Conservation (phyloP, 1,140 invertebrate species). For the Anthonomus grandis region DNA sequence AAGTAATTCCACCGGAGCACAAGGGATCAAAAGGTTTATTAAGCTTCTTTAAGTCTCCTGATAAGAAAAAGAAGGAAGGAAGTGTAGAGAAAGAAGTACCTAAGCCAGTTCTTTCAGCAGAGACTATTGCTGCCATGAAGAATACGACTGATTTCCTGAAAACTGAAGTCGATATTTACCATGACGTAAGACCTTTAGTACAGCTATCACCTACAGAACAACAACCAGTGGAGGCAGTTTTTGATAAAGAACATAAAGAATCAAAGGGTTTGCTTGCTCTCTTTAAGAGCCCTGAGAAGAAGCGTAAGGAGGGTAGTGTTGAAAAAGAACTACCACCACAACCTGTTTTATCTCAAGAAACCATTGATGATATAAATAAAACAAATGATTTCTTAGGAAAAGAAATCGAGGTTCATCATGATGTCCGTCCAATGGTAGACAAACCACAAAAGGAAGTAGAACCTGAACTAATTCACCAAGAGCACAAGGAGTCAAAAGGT, state of each 20-base stretch:
- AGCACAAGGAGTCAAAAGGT: conserved; percentile 17
- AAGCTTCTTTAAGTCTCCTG: conserved; percentile 28
- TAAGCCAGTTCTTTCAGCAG: conserved; percentile 17
- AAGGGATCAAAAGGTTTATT: conserved; percentile 29
- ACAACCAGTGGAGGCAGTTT: neutral
- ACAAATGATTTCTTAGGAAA: conserved; percentile 27
- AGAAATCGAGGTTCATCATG: conserved; percentile 24
- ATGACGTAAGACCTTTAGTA: conserved; percentile 23
- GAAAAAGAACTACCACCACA: conserved; percentile 1
- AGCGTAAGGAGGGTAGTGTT: neutral
- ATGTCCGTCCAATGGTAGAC: conserved; percentile 2
- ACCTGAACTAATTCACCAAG: neutral
- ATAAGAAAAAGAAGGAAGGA: conserved; percentile 22
- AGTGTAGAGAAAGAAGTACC: conserved; percentile 16
- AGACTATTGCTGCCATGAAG: conserved; percentile 26
- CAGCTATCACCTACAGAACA: no score
- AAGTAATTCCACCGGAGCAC: no score
- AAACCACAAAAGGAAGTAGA: no score
- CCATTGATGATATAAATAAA: conserved; percentile 14
- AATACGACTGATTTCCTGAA: conserved; percentile 29
- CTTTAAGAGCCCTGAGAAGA: conserved; percentile 12
- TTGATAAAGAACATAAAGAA: conserved; percentile 8
- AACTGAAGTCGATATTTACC: conserved; percentile 29
- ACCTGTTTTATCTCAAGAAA: conserved; percentile 2
- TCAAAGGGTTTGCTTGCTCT: conserved; percentile 8